phyloP scores from a whole-genome alignment of 2,113 vertebrate genomes.

The Desmodus rotundus region DNA sequence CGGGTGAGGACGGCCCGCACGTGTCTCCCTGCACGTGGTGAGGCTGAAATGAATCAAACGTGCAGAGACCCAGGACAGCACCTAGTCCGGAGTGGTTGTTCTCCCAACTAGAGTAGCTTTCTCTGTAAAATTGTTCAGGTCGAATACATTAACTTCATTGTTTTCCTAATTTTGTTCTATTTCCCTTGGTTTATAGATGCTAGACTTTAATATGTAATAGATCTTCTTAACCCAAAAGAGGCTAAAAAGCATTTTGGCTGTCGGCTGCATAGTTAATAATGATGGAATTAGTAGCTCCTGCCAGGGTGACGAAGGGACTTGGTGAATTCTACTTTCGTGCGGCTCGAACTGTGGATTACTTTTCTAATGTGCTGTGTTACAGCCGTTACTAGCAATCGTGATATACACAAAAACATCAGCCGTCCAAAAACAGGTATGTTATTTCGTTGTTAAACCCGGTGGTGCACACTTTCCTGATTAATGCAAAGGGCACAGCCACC shows the following conservation, averaged over 20 bases:
- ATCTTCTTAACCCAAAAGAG: constrained; percentile 36
- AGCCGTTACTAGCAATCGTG: constrained; percentile 27
- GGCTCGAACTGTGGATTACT: constrained; percentile 40
- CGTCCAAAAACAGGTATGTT: neutral
- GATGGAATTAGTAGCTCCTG: constrained; percentile 42
- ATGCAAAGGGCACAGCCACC: neutral
- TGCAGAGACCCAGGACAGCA: neutral
- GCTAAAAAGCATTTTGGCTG: neutral
- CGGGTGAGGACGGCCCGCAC: neutral
- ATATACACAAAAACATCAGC: constrained; percentile 43
- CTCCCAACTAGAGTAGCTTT: neutral
- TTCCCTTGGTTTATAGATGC: neutral
- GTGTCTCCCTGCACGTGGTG: neutral
- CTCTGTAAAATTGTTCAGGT: neutral
- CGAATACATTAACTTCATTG: neutral
- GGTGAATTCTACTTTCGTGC: constrained; percentile 57
- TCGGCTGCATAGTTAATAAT: constrained; percentile 8
- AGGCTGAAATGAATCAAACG: neutral
- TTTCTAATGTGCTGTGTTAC: constrained; percentile 48
- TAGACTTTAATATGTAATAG: neutral
- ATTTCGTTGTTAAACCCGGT: constrained; percentile 23
- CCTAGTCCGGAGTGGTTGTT: neutral
- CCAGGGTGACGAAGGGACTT: neutral
- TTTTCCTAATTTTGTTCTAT: constrained; percentile 5
- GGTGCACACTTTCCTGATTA: neutral